A percentile compares a stretch with the other conserved stretches of the same genome.
These are phyloP conservation scores for Eilema caniola DNA, from an alignment of 2,888 invertebrate genomes.

Conservation along the genomic window DNA sequence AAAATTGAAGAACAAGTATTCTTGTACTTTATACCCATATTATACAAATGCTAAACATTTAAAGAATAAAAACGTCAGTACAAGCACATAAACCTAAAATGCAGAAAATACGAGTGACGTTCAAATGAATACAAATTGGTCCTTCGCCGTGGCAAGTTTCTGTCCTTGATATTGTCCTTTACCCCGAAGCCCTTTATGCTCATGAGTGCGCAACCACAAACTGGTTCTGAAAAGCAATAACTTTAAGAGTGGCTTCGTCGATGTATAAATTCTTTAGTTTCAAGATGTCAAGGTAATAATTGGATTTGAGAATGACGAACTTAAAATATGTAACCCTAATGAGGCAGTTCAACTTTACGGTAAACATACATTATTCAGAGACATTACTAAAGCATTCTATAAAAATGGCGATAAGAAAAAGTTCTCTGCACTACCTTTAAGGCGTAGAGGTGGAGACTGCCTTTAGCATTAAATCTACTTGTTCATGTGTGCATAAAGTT, in stretches of 20 bases:
- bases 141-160: constrained; percentile 25
- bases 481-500: too few relatives aligned
- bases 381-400: constrained; percentile 1
- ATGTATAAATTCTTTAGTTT: constrained; percentile 62
- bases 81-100: not conserved
- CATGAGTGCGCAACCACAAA: constrained; percentile 49
- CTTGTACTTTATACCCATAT: not conserved
- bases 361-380: constrained; percentile 21
- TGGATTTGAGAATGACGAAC: constrained; percentile 42
- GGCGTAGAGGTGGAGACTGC: too few relatives aligned
- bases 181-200: constrained; percentile 31
- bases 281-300: constrained; percentile 54
- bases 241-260: constrained; percentile 56
- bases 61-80: not conserved
- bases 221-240: constrained; percentile 60
- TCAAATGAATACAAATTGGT: constrained; percentile 15
- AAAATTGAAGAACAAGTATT: not conserved
- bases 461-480: too few relatives aligned
- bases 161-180: constrained; percentile 55
- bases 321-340: constrained; percentile 19
- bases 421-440: too few relatives aligned
- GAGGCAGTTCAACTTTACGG: constrained; percentile 12
- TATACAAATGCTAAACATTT: not conserved
- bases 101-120: not conserved
- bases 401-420: not conserved